Percentiles rank a stretch among this genome's conserved stretches.
These are phyloP conservation scores for Sparus aurata DNA, from an alignment of 2,797 vertebrate species.

Conservation along the genomic window DNA sequence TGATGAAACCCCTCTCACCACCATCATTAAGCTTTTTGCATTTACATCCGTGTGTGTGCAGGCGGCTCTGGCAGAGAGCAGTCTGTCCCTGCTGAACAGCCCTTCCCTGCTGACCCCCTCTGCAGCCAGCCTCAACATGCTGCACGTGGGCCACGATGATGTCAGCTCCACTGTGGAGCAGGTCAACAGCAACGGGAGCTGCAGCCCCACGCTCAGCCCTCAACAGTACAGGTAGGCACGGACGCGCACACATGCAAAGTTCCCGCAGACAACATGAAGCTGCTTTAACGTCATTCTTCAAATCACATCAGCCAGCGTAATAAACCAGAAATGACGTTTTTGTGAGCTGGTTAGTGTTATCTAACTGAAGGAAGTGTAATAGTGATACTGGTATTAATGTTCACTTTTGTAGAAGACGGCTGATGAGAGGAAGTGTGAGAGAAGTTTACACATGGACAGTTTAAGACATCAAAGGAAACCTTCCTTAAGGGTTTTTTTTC, in stretches of 20 bases:
- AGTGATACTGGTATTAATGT: background rate
- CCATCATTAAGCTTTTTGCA: background rate
- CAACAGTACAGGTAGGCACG: conserved; percentile 93
- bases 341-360: background rate
- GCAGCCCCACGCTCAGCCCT: conserved; percentile 96
- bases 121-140: conserved; percentile 92
- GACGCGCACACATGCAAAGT: background rate
- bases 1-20: background rate
- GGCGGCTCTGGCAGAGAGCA: conserved; percentile 98
- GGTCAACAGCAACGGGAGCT: conserved; percentile 98
- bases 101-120: conserved; percentile 92
- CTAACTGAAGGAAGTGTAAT: background rate
- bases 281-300: background rate
- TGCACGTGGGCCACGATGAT: conserved; percentile 96
- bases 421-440: background rate
- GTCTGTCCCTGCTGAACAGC: conserved; percentile 95
- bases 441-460: background rate
- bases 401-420: background rate
- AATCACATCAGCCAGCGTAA: background rate
- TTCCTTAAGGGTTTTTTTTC: background rate
- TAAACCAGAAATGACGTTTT: background rate
- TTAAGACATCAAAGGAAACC: background rate
- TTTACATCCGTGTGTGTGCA: conserved; percentile 63
- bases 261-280: background rate
- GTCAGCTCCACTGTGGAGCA: conserved; percentile 97